phyloP scores from a whole-genome alignment of 2,113 vertebrate species.

The Gyps fulvus region DNA sequence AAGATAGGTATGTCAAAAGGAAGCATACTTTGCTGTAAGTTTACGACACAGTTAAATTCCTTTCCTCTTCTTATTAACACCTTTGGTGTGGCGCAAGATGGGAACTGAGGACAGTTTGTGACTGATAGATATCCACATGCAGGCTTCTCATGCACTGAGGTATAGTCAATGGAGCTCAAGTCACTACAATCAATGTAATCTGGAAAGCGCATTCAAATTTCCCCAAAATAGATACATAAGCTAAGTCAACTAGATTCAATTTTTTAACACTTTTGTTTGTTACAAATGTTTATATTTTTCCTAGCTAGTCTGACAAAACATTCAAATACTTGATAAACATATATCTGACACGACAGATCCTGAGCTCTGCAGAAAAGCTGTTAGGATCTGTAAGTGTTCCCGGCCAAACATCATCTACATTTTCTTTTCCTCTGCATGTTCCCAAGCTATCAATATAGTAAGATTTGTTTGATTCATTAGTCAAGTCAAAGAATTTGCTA shows the following conservation, averaged over 20 bases:
- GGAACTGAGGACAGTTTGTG: background rate
- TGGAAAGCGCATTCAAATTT: background rate
- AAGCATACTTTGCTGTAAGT: background rate
- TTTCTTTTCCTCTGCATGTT: background rate
- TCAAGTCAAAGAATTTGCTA: background rate
- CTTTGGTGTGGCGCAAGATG: background rate
- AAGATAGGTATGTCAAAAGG: background rate
- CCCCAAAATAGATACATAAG: background rate
- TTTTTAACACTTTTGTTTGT: background rate
- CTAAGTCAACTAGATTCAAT: background rate
- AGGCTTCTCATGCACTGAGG: background rate
- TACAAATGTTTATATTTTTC: background rate
- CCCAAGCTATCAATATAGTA: background rate
- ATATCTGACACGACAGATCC: background rate
- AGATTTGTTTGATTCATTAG: background rate
- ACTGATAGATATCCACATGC: background rate
- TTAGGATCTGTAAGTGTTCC: background rate
- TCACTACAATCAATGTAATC: background rate
- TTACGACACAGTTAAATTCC: background rate
- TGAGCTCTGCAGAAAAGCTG: background rate
- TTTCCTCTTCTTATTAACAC: background rate
- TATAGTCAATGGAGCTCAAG: background rate
- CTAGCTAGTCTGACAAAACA: background rate
- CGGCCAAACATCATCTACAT: background rate
- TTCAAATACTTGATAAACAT: background rate